Evolutionary conservation across 1,140 invertebrate genomes (phyloP), one percentile per base, ranked within the genome.

Genomic region (Trigoniulus corallinus): DNA sequence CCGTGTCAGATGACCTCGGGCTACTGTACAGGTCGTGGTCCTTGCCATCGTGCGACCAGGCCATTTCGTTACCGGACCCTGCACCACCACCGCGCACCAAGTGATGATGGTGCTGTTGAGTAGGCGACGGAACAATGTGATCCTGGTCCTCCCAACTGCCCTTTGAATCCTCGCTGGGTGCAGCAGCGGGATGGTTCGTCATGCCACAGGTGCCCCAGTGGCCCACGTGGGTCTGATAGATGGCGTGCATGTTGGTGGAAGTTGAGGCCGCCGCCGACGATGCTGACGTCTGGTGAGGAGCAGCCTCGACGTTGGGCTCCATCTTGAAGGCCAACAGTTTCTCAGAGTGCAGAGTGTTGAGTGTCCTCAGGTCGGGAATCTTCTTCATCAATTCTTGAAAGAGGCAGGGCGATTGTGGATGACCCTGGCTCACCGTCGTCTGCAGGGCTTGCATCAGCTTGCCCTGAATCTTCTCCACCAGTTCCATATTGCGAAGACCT

Each of bases 281-380:
- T 22, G 50, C n/a, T 21, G 41, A 23, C 13, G 23, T 45, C 18
- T 47, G 40, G 25, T 7, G 7, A 7, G 29, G 15, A 34, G 29
- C 29, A 34, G 41, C 41, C 22, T 43, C 44, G 7, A 27, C 46
- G 37, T 52, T 34, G 37, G 20, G 85, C 85, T 61, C 59, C 79
- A 82, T 82, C 61, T 88, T 87, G 68, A 88, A 91, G 1, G 91
- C 89, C 15, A 96, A 72, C 24, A 95, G 71, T 64, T 96, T 96
- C 63, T 96, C 93, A 0, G 89, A 93, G 64, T 96, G 93, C 12
- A 97, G 74, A 1, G 91, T 94, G 69, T 95, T 96, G 37, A 96
- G 69, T 0, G 92, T 96, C 54, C 91, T 75, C 55, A 97, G 73
- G 69, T 97, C 93, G 1, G 91, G 89, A 50, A 95, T 84, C 59